A percentile compares a stretch with the other conserved stretches of the same genome.
These are phyloP conservation scores for Aviceda cuculoides DNA, from an alignment of 2,797 vertebrate species.

Conservation along the genomic window DNA sequence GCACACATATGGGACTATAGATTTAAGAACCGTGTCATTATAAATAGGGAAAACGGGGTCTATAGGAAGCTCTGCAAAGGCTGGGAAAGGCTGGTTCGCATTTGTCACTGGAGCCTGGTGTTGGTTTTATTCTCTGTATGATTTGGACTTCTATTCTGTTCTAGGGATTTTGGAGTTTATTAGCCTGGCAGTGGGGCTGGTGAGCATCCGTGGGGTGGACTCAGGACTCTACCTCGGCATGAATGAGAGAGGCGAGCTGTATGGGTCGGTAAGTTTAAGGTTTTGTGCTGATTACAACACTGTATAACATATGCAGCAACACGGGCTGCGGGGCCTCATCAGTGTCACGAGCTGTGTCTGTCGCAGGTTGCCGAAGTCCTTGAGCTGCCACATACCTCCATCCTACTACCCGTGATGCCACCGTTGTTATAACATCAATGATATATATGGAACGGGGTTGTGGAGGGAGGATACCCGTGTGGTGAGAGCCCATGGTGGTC, in stretches of 20 bases:
- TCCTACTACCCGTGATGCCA: neutral
- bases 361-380: rapidly evolving
- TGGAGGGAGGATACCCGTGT: neutral
- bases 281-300: neutral
- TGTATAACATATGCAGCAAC: neutral
- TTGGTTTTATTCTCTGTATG: neutral
- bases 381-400: neutral
- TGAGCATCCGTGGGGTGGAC: constrained; percentile 98
- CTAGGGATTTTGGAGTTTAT: constrained; percentile 98
- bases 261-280: constrained; percentile 92
- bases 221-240: constrained; percentile 97
- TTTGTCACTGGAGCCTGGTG: neutral
- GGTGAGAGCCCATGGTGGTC: neutral
- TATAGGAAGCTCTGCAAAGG: neutral
- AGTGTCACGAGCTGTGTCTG: neutral
- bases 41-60: neutral
- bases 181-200: constrained; percentile 97
- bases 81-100: neutral
- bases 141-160: constrained; percentile 14
- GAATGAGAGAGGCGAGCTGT: constrained; percentile 98
- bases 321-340: neutral
- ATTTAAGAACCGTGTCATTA: neutral
- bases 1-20: rapidly evolving
- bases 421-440: neutral
- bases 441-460: rapidly evolving